Conservation (phyloP, 2,113 vertebrate species). For the Sinocyclocheilus maitianheensis region DNA sequence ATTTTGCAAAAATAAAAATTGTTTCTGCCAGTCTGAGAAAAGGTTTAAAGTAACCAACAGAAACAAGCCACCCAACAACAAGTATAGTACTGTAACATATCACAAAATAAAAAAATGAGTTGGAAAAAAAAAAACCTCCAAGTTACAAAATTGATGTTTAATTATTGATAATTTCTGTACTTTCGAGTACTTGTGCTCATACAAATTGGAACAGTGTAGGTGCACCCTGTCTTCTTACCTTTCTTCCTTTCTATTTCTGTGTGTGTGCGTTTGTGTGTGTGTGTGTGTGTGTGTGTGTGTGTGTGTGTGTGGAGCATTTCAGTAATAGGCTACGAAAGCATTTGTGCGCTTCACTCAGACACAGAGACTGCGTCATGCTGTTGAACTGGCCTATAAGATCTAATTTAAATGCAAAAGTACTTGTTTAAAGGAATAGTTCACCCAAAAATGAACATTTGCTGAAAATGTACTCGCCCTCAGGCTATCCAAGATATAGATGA, state of each 20-base stretch:
- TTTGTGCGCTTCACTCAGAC: not conserved
- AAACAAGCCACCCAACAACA: no score
- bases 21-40: no score
- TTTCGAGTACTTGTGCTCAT: not conserved
- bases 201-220: not conserved
- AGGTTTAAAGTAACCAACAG: no score
- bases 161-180: not conserved
- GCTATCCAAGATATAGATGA: not conserved
- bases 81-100: not conserved
- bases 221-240: slow-evolving; percentile 49
- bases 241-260: not conserved
- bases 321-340: not conserved
- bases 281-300: no score
- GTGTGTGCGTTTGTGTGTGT: no score
- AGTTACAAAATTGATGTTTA: not conserved
- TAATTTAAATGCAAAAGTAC: not conserved
- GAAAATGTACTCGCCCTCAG: not conserved
- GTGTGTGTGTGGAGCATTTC: not conserved
- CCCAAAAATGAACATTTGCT: not conserved
- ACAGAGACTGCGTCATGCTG: not conserved
- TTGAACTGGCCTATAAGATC: not conserved
- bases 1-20: no score
- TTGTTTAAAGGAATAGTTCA: not conserved
- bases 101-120: not conserved
- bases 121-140: not conserved